Base-by-base conservation (phyloP, 2,797 vertebrate species). In the Gastrophryne carolinensis region DNA sequence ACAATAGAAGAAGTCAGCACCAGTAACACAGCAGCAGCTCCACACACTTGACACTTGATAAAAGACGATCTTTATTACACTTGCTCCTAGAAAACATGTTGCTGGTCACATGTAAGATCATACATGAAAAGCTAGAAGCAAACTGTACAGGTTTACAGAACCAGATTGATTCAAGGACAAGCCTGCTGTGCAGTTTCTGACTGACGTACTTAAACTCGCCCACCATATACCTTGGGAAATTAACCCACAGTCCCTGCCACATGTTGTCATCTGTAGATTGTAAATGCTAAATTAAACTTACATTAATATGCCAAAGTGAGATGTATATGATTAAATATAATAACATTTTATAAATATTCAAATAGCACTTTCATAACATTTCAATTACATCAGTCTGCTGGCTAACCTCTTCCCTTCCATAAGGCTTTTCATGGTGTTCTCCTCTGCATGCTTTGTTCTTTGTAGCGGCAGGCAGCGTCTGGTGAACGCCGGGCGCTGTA, bases 41-140 rank as follows among this genome's bases (percentile, higher is more conserved):
- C n/a, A n/a, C n/a, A n/a, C n/a, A n/a, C n/a, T n/a, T n/a, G n/a
- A n/a, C n/a, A n/a, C n/a, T n/a, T n/a, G n/a, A n/a, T n/a, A n/a
- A n/a, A n/a, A n/a, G n/a, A n/a, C n/a, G n/a, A n/a, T n/a, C 34
- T 50, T 49, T 30, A 39, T 52, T 30, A 4, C 12, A 23, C 58
- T 47, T 62, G 52, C 44, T 72, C 57, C n/a, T 53, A 11, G 53
- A 52, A 50, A 50, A 50, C 29, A 72, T 72, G 57, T 72, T 32
- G 53, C 30, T 52, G 32, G 30, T 61, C 58, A 72, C 19, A 72
- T 72, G 69, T 44, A 52, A 21, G 23, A 23, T n/a, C 15, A 26
- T 47, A 13, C 52, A 49, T 61, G n/a, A n/a, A n/a, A n/a, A 61
- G 68, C 23, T 23, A 19, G 29, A 3, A 39, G 9, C 23, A 5